Evolutionary conservation across 2,113 vertebrate species (phyloP).

Genomic region (Meles meles): DNA sequence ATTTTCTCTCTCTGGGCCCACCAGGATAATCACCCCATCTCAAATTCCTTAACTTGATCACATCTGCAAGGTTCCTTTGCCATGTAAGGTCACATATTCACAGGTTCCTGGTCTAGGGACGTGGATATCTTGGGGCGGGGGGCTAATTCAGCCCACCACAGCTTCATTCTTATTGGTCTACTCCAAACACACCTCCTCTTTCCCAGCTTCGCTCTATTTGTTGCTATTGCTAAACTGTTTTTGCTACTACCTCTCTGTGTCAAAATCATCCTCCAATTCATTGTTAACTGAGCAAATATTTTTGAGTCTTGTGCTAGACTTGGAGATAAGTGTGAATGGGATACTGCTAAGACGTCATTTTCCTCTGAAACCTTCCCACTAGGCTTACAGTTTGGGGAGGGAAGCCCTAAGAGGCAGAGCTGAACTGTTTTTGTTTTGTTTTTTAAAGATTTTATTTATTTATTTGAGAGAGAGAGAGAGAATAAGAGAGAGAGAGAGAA

Average conservation of each 20-base stretch:
- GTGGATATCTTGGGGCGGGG: background rate
- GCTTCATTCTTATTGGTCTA: background rate
- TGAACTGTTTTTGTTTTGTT: background rate
- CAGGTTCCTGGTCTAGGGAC: background rate
- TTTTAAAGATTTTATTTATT: background rate
- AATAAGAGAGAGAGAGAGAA: background rate
- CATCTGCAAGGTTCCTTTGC: background rate
- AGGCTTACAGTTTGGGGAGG: background rate
- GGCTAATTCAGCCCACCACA: background rate
- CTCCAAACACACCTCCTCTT: background rate
- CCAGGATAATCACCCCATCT: background rate
- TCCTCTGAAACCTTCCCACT: background rate
- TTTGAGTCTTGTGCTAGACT: background rate
- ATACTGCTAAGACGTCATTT: background rate
- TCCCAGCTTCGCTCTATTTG: background rate
- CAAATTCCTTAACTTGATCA: background rate
- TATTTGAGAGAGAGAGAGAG: background rate
- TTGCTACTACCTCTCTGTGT: background rate
- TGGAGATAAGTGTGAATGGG: background rate
- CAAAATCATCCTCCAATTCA: constrained; percentile 3
- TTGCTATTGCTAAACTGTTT: background rate
- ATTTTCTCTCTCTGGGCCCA: background rate
- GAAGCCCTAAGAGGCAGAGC: background rate
- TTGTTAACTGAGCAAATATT: background rate
- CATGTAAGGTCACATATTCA: background rate